Conservation (phyloP, 1,140 invertebrate genomes). For the Arctopsyche grandis region DNA sequence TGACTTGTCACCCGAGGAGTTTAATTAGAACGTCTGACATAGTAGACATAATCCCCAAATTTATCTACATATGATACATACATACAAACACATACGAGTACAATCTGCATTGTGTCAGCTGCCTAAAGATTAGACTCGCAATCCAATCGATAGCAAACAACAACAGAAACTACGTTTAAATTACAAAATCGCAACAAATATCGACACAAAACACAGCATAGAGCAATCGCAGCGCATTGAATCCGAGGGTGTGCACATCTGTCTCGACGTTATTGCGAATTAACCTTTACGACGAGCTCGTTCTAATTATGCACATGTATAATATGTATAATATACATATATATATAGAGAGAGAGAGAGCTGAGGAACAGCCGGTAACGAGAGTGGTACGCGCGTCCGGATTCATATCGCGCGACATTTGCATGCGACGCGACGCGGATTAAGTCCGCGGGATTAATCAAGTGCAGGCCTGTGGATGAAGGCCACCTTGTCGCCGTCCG, state of each 20-base stretch:
- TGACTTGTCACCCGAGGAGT: neutral
- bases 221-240: neutral
- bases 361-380: neutral
- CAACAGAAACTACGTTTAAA: too few species aligned
- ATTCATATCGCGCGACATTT: constrained; percentile 50
- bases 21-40: neutral
- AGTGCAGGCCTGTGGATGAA: constrained; percentile 47
- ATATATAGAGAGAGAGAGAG: neutral
- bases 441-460: constrained; percentile 54
- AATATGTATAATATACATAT: constrained; percentile 40
- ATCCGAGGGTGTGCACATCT: constrained; percentile 41
- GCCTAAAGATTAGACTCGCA: too few species aligned
- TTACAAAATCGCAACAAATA: too few species aligned
- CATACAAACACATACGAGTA: neutral
- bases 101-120: too few species aligned
- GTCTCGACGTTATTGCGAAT: constrained; percentile 49
- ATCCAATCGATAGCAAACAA: too few species aligned
- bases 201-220: too few species aligned
- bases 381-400: neutral
- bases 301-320: constrained; percentile 53
- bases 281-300: constrained; percentile 19
- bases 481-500: neutral
- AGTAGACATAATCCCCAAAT: neutral
- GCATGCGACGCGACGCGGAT: constrained; percentile 46
- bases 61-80: neutral